Evolutionary conservation across 2,888 invertebrate species (phyloP), one percentile per base, ranked within the genome.

Genomic region (Oscheius sp.): DNA sequence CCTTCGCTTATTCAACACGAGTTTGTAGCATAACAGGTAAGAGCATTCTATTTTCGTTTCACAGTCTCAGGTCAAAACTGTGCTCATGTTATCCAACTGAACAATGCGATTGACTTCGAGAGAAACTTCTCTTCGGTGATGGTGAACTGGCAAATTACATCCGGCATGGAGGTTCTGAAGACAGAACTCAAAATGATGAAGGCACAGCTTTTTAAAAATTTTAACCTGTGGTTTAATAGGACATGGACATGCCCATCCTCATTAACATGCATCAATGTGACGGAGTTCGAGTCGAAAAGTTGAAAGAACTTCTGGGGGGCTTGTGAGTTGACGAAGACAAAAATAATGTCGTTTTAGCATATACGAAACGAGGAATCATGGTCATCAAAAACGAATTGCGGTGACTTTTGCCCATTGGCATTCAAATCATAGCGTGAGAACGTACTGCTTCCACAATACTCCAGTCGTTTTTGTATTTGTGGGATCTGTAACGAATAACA

Each of bases 41-140:
- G 32, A n/a, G 7, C 7, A 42, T 7, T 35, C 2, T 48, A 47
- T 51, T 29, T 62, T 53, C 42, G 7, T 5, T 42, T 7, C 7
- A 42, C 4, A 21, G 3, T 29, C 73, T 53, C 65, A 85, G 85
- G 80, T n/a, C 77, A 77, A 35, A 76, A 70, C 21, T 88, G 88
- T 70, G 84, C 84, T 33, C 85, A 84, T 57, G 79, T 87, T 10
- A 81, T 88, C 13, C 88, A 88, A 75, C 79, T 89, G 57, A 86
- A 88, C 77, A 89, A 88, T 74, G 84, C 87, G 33, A 81, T 88
- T 1, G 88, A 88, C 77, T 88, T 87, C 74, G 79, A 75, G 47
- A 72, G 65, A 21, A 47, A 72, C 7, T 78, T 81, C 33, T 65
- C 77, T 9, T 76, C 79, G 1, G 57, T 81, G 4, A 76, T 81